These are phyloP conservation scores for Tor tambroides DNA, from an alignment of 2,113 vertebrate genomes.

Conservation along the genomic window DNA sequence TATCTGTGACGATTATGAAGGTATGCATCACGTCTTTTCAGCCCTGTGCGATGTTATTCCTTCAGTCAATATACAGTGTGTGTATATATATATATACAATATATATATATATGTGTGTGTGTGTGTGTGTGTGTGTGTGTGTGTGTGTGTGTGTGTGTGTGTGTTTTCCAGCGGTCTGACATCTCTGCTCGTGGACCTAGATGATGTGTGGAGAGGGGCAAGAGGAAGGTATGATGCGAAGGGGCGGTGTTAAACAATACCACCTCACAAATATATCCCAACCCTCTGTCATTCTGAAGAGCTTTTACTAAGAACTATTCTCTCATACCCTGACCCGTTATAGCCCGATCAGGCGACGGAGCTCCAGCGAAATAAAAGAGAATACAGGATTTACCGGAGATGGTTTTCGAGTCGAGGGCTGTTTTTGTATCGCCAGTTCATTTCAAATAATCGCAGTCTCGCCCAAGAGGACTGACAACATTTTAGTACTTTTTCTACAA, in stretches of 20 bases:
- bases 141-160: background rate
- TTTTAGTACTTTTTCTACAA: slow-evolving; percentile 69
- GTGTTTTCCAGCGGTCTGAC: background rate
- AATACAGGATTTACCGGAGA: slow-evolving; percentile 19
- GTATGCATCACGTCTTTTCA: too few relatives aligned
- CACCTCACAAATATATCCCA: slow-evolving; percentile 76
- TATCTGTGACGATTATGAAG: background rate
- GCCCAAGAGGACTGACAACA: slow-evolving; percentile 64
- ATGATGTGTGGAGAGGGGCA: background rate
- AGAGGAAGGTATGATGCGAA: slow-evolving; percentile 50
- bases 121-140: background rate
- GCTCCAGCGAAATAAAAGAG: background rate
- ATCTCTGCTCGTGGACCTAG: background rate
- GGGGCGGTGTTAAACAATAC: slow-evolving; percentile 67
- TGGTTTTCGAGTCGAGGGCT: slow-evolving; percentile 41
- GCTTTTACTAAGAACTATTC: slow-evolving; percentile 51
- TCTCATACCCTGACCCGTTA: slow-evolving; percentile 49
- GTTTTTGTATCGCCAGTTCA: slow-evolving; percentile 59
- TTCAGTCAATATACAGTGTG: too few relatives aligned
- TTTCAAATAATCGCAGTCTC: slow-evolving; percentile 59
- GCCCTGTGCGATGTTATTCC: too few relatives aligned
- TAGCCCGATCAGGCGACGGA: slow-evolving; percentile 62
- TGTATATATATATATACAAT: too few relatives aligned
- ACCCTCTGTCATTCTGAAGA: slow-evolving; percentile 58
- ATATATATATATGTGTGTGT: too few relatives aligned